phyloP scores from a whole-genome alignment of 2,797 vertebrate species.

The Vireo griseus region DNA sequence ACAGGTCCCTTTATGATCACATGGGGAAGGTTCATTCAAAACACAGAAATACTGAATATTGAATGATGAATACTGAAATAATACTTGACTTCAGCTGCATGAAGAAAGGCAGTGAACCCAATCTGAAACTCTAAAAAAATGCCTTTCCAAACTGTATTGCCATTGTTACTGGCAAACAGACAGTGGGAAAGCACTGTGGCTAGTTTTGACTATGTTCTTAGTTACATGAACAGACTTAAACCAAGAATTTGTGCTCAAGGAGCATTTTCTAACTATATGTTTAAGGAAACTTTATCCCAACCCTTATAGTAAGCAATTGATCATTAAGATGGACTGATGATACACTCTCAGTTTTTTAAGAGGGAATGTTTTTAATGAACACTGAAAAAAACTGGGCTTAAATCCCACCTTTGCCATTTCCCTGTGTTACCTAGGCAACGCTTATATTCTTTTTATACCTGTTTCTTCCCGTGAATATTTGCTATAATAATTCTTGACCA shows the following conservation, averaged over 20 bases:
- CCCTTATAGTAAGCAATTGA: accelerated
- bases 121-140: background rate
- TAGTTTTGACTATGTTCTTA: background rate
- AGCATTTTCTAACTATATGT: background rate
- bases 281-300: background rate
- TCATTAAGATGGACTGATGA: background rate
- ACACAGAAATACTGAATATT: constrained; percentile 28
- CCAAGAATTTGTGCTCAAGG: background rate
- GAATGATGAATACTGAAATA: constrained; percentile 40
- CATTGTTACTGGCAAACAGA: background rate
- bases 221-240: background rate
- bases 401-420: constrained; percentile 6
- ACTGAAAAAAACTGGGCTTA: background rate
- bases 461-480: constrained; percentile 22
- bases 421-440: constrained; percentile 6
- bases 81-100: constrained; percentile 1
- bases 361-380: background rate
- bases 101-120: constrained; percentile 18
- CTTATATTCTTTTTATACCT: background rate
- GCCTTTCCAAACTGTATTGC: background rate
- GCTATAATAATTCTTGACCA: background rate
- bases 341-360: background rate
- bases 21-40: constrained; percentile 43
- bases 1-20: constrained; percentile 34
- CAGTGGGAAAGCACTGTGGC: background rate